Percentiles rank a stretch among this genome's conserved stretches.
Conservation (phyloP, 2,888 invertebrate species). For the Synergus gifuensis region DNA sequence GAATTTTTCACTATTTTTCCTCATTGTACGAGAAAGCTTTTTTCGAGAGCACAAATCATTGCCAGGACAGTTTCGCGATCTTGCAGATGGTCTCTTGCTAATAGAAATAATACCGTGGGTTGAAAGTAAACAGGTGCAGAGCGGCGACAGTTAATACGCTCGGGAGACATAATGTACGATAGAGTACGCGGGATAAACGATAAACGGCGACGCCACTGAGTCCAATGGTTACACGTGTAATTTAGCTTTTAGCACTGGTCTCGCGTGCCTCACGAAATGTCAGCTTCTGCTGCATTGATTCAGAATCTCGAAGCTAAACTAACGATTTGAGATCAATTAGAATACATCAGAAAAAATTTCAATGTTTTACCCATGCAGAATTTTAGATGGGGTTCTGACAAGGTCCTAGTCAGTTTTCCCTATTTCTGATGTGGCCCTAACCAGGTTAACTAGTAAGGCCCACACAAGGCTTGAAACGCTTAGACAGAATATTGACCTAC, state of each 20-base stretch:
- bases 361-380: too few relatives aligned
- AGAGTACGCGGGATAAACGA: slow-evolving; percentile 24
- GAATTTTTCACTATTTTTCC: not conserved
- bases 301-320: slow-evolving; percentile 19
- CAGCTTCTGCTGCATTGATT: slow-evolving; percentile 31
- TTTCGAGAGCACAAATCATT: slow-evolving; percentile 48
- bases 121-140: slow-evolving; percentile 65
- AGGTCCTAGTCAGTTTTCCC: too few relatives aligned
- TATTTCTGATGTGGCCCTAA: too few relatives aligned
- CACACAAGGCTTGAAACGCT: too few relatives aligned
- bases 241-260: slow-evolving; percentile 40
- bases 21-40: not conserved
- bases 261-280: slow-evolving; percentile 38
- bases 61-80: slow-evolving; percentile 44
- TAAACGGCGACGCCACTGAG: slow-evolving; percentile 36
- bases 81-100: slow-evolving; percentile 52
- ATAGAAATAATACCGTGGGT: slow-evolving; percentile 62
- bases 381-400: too few relatives aligned
- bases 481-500: too few relatives aligned
- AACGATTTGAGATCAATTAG: not conserved
- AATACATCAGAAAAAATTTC: not conserved
- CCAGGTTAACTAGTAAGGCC: too few relatives aligned
- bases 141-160: slow-evolving; percentile 51
- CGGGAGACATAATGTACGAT: slow-evolving; percentile 24
- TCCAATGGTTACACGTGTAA: slow-evolving; percentile 38